Percentiles rank a stretch among this genome's conserved stretches.
Evolutionary conservation across 2,797 vertebrate genomes (phyloP).

Genomic region (Chloroceryle amazona): DNA sequence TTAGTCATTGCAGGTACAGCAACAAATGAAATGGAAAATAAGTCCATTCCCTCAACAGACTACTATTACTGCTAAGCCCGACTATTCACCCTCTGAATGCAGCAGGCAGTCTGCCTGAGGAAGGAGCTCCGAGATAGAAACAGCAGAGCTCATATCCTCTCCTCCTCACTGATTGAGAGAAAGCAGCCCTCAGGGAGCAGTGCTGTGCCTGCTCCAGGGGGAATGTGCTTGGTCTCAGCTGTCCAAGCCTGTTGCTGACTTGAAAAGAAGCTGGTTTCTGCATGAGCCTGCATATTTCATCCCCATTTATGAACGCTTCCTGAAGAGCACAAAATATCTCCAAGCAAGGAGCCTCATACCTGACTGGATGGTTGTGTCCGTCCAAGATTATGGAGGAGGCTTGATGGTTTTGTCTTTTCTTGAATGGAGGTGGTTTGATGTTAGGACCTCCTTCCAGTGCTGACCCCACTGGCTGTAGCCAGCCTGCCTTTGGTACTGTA

Average conservation of each 20-base stretch:
- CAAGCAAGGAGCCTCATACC: background rate
- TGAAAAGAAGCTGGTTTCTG: background rate
- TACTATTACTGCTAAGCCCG: background rate
- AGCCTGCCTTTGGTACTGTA: background rate
- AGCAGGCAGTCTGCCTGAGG: background rate
- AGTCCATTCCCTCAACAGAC: background rate
- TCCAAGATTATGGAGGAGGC: background rate
- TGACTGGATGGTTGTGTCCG: background rate
- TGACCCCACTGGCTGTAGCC: accelerated
- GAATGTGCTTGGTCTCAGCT: background rate
- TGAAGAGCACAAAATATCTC: background rate
- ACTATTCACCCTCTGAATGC: background rate
- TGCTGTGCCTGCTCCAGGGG: accelerated
- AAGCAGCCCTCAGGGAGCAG: accelerated
- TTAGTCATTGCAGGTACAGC: background rate
- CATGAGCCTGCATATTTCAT: background rate
- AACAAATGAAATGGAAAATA: background rate
- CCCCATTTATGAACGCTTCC: background rate
- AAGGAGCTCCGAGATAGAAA: background rate
- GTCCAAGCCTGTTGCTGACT: background rate
- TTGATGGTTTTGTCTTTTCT: background rate
- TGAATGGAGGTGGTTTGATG: background rate
- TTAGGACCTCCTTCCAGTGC: background rate
- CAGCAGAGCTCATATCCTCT: background rate
- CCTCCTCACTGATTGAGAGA: background rate